Percentiles rank a stretch among this genome's conserved stretches.
Conservation (phyloP, 2,888 invertebrate species). For the Caenorhabditis plicata region DNA sequence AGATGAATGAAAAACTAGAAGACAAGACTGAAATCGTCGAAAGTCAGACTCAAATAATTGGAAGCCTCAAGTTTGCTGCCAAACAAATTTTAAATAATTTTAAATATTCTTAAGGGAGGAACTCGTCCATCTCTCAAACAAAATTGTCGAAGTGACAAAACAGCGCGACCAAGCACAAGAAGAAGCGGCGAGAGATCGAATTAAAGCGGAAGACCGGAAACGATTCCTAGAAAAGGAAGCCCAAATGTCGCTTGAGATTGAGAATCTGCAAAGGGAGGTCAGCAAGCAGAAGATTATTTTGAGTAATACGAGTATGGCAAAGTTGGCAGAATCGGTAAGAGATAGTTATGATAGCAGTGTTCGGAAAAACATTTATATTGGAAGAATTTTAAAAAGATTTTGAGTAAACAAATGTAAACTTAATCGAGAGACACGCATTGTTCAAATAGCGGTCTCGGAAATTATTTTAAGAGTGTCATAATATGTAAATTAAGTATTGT, state of each 20-base stretch:
- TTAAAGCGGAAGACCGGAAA: slow-evolving; percentile 30
- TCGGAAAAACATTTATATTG: neutral
- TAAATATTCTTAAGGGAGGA: slow-evolving; percentile 25
- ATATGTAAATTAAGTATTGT: too few relatives aligned
- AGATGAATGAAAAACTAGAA: slow-evolving; percentile 32
- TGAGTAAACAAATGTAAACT: neutral
- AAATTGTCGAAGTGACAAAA: slow-evolving; percentile 15
- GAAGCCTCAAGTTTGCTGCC: slow-evolving; percentile 22
- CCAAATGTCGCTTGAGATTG: slow-evolving; percentile 40
- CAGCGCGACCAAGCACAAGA: slow-evolving; percentile 24
- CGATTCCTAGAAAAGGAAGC: slow-evolving; percentile 36
- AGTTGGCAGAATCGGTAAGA: slow-evolving; percentile 37
- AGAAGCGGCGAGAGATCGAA: slow-evolving; percentile 20
- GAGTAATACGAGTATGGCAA: slow-evolving; percentile 34
- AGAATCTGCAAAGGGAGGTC: slow-evolving; percentile 40
- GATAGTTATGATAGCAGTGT: neutral
- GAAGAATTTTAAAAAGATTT: too few relatives aligned
- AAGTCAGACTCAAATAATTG: slow-evolving; percentile 40
- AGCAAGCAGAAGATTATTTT: slow-evolving; percentile 39
- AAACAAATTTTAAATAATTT: neutral
- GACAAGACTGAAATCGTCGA: slow-evolving; percentile 17
- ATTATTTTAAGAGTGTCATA: too few relatives aligned
- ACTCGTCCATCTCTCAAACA: slow-evolving; percentile 20
- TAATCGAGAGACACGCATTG: too few relatives aligned
- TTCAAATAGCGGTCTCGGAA: too few relatives aligned